Conservation (phyloP, 2,113 vertebrate species). For the Pelodiscus sinensis region DNA sequence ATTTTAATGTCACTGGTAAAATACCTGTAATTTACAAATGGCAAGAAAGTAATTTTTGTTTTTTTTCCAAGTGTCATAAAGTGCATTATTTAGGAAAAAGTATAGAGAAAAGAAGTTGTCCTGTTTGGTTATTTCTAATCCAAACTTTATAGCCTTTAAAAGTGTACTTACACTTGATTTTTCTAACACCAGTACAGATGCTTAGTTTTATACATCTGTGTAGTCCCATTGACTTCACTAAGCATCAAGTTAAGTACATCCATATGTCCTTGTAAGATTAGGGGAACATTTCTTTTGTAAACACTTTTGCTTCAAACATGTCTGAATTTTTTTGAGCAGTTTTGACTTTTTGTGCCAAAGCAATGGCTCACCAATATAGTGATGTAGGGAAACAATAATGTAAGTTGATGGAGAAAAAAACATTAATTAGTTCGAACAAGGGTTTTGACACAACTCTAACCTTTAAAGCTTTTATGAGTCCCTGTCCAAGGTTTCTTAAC, state of each 20-base stretch:
- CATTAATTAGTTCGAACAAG: background rate
- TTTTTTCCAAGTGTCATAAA: background rate
- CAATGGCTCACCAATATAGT: background rate
- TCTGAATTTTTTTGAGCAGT: background rate
- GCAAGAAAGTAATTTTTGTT: background rate
- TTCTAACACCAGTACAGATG: background rate
- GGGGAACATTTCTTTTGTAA: background rate
- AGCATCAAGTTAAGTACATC: background rate
- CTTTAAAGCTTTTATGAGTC: background rate
- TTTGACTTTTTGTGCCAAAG: background rate
- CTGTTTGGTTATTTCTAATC: background rate
- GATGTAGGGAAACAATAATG: background rate
- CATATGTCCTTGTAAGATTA: background rate
- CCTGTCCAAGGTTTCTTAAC: background rate
- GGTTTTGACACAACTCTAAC: background rate
- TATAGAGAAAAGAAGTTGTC: background rate
- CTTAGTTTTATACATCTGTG: background rate
- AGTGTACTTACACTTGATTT: background rate
- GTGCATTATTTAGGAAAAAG: background rate
- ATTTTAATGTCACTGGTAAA: background rate
- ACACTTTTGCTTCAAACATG: background rate
- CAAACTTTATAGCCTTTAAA: background rate
- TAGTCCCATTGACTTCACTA: background rate
- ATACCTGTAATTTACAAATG: background rate
- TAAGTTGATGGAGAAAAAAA: background rate